These are phyloP conservation scores for Diploptera punctata DNA, from an alignment of 2,888 invertebrate species.

Conservation along the genomic window DNA sequence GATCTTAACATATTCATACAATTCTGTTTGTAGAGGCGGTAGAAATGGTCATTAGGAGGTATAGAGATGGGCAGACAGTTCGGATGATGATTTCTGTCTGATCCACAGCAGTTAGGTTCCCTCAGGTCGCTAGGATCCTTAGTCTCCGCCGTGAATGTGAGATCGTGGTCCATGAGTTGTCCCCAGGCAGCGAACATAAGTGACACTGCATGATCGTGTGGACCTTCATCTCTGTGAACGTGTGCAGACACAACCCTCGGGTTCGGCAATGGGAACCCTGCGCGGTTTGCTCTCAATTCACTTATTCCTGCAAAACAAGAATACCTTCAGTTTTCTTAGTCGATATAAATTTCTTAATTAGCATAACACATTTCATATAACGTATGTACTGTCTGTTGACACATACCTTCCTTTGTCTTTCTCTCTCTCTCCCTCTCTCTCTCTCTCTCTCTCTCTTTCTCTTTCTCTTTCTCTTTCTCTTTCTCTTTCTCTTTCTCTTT, in stretches of 20 bases:
- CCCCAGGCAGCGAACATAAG: slow-evolving; percentile 57
- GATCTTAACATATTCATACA: slow-evolving; percentile 86
- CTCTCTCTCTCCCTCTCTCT: too few relatives aligned
- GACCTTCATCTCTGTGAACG: slow-evolving; percentile 64
- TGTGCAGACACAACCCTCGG: slow-evolving; percentile 70
- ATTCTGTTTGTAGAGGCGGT: slow-evolving; percentile 62
- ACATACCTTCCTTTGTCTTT: too few relatives aligned
- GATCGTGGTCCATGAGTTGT: slow-evolving; percentile 58
- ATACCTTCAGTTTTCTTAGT: too few relatives aligned
- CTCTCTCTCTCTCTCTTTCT: too few relatives aligned
- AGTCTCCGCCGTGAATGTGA: slow-evolving; percentile 56
- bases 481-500: too few relatives aligned
- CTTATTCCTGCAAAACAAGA: slow-evolving; percentile 36
- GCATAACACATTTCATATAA: too few relatives aligned
- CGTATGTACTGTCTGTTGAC: too few relatives aligned
- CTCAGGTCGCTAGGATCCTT: slow-evolving; percentile 46
- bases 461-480: too few relatives aligned
- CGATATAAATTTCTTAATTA: too few relatives aligned
- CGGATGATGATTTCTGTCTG: slow-evolving; percentile 50
- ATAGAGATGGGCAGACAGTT: slow-evolving; percentile 76
- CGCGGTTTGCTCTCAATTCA: slow-evolving; percentile 31
- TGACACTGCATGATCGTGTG: slow-evolving; percentile 51
- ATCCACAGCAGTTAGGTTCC: slow-evolving; percentile 49
- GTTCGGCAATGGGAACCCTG: slow-evolving; percentile 61
- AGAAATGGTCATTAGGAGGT: slow-evolving; percentile 66